phyloP scores from a whole-genome alignment of 2,888 invertebrate genomes.

The Pollenia labialis region DNA sequence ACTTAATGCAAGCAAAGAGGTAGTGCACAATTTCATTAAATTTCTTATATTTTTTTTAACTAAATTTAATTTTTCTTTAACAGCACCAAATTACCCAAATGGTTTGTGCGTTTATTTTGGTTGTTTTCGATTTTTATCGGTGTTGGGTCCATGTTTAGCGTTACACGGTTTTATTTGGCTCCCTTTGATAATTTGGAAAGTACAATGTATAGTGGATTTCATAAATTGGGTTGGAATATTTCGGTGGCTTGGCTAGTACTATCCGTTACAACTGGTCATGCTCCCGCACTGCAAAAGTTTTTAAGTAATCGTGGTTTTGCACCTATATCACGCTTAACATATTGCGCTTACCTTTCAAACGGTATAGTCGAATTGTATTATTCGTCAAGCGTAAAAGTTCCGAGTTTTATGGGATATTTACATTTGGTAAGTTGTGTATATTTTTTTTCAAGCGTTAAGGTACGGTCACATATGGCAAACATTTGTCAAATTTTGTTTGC shows the following conservation, averaged over 20 bases:
- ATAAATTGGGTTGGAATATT: constrained; percentile 88
- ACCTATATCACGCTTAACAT: constrained; percentile 89
- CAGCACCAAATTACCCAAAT: constrained; percentile 84
- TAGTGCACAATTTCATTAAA: constrained; percentile 78
- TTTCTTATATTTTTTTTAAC: neutral
- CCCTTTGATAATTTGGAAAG: constrained; percentile 86
- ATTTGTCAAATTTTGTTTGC: too few relatives aligned
- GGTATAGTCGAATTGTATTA: constrained; percentile 89
- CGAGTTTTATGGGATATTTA: constrained; percentile 87
- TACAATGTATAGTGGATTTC: constrained; percentile 87
- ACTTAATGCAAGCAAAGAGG: constrained; percentile 87
- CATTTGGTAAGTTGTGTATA: constrained; percentile 87
- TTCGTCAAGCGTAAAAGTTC: constrained; percentile 86
- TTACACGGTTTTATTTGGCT: constrained; percentile 87
- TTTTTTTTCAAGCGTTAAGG: too few relatives aligned
- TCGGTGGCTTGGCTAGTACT: constrained; percentile 88
- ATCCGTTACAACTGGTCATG: constrained; percentile 88
- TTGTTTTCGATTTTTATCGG: constrained; percentile 83
- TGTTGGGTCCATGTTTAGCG: constrained; percentile 86
- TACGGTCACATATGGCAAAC: too few relatives aligned
- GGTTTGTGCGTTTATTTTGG: constrained; percentile 80
- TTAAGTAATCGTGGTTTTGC: constrained; percentile 84
- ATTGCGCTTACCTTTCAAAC: constrained; percentile 90
- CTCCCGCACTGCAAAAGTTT: constrained; percentile 84
- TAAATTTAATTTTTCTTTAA: constrained; percentile 49